Base-by-base conservation (phyloP, 2,797 vertebrate species). In the Chaetodon trifasciatus region DNA sequence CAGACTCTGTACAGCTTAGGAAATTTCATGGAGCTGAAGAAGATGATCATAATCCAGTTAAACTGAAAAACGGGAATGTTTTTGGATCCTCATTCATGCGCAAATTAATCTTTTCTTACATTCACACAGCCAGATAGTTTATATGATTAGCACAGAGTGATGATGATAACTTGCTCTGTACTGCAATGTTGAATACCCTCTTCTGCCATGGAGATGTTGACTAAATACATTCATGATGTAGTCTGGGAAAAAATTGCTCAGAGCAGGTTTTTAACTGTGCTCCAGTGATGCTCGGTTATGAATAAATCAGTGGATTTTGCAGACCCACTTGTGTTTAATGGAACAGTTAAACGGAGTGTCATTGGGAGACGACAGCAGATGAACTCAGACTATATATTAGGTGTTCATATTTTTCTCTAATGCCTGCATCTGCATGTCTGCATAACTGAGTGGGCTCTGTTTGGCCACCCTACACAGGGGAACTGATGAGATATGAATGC, bases 1-100 rank as follows among this genome's bases (percentile, higher is more conserved):
- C 68, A 39, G 66, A 79, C 72, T 71, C 53, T 60, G 66, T 55
- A 55, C 76, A 79, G 76, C 52, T 86, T 73, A 79, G 79, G 75
- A 66, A 84, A 84, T 88, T 83, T 87, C 81, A 88, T 68, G 66
- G 66, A 76, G 81, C 62, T 69, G 72, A 66, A 82, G 58, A 69
- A 79, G 67, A 81, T 69, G 70, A 87, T 77, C 74, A 69, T 92
- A 92, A 93, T 92, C 84, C 82, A 82, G 76, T 91, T 88, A 86
- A 91, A 89, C 57, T 87, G 86, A 90, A 90, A 89, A 91, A 88
- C 74, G 70, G 67, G 50, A 82, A 80, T 57, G 67, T 81, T 66
- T 70, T 73, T 63, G 60, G 63, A 83, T 83, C 79, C 82, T 77
- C 28, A 4, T 90, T 86, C 74, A 76, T 81, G 80, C 56, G 76